Evolutionary conservation across 2,888 invertebrate genomes (phyloP).

Genomic region (Cephus pygmeus): DNA sequence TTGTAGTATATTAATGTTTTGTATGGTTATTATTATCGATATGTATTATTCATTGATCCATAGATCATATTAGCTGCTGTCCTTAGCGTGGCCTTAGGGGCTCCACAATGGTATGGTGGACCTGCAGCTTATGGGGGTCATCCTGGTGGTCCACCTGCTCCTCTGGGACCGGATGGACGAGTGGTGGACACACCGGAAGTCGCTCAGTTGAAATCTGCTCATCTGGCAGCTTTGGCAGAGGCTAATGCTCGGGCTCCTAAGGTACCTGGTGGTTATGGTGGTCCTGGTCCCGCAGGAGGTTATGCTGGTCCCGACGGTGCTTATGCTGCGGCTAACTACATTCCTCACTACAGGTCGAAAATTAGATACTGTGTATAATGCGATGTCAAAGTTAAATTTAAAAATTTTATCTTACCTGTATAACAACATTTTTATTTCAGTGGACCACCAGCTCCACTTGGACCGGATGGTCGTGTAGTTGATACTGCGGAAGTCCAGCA

Average conservation of each 20-base stretch:
- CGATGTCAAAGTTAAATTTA: no score
- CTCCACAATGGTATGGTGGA: constrained; percentile 54
- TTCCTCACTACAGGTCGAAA: constrained; percentile 44
- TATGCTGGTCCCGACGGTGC: constrained; percentile 40
- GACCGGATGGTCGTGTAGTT: constrained; percentile 60
- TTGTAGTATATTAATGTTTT: neutral
- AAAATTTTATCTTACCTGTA: no score
- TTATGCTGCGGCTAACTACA: constrained; percentile 42
- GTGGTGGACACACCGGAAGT: constrained; percentile 63
- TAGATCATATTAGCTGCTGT: constrained; percentile 45
- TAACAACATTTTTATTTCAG: constrained; percentile 32
- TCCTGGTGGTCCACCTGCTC: constrained; percentile 43
- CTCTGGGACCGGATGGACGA: constrained; percentile 56
- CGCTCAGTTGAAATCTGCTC: constrained; percentile 56
- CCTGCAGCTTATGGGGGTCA: constrained; percentile 35
- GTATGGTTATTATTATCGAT: neutral
- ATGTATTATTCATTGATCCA: neutral
- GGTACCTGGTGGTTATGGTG: constrained; percentile 25
- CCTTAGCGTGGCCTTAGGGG: constrained; percentile 38
- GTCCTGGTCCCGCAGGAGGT: constrained; percentile 30
- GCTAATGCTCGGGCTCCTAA: constrained; percentile 60
- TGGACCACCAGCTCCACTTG: constrained; percentile 62
- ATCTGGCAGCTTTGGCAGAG: constrained; percentile 57
- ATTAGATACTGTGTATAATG: no score
- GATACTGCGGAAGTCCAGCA: constrained; percentile 64